Evolutionary conservation across 2,888 invertebrate genomes (phyloP).

Genomic region (Drosophila kambysellisi): DNA sequence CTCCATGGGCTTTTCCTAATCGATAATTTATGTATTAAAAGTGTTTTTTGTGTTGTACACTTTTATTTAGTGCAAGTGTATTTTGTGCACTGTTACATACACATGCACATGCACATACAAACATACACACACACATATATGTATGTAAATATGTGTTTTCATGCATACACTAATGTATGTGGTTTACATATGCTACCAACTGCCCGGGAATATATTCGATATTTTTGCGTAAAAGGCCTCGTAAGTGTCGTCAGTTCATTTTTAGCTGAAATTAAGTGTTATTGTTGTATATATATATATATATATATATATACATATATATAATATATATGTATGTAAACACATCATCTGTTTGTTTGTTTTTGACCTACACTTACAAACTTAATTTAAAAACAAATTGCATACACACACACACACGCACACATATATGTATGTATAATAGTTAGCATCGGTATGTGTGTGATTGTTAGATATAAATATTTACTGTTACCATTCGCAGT

Average conservation of each 20-base stretch:
- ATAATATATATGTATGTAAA: background rate
- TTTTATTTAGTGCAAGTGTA: background rate
- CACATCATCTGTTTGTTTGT: slow-evolving; percentile 27
- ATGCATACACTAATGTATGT: background rate
- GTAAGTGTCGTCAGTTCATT: slow-evolving; percentile 2
- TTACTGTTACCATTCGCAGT: slow-evolving; percentile 16
- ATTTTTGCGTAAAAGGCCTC: slow-evolving; percentile 11
- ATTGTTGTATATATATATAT: background rate
- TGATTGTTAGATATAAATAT: background rate
- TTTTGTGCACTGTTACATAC: background rate
- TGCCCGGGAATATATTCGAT: slow-evolving; percentile 9
- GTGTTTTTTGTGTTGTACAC: background rate
- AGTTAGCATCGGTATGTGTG: background rate
- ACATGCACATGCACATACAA: background rate
- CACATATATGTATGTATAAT: background rate
- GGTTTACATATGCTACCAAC: background rate
- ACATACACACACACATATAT: slow-evolving; percentile 1
- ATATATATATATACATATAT: background rate
- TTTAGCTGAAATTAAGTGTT: slow-evolving; percentile 1
- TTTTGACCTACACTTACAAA: slow-evolving; percentile 44
- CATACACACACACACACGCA: slow-evolving; percentile 7
- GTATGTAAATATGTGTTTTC: background rate
- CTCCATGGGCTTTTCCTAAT: background rate
- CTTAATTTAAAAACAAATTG: slow-evolving; percentile 36
- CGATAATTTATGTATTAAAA: background rate